Conservation (phyloP, 2,888 invertebrate genomes). For the Drosophila dives region DNA sequence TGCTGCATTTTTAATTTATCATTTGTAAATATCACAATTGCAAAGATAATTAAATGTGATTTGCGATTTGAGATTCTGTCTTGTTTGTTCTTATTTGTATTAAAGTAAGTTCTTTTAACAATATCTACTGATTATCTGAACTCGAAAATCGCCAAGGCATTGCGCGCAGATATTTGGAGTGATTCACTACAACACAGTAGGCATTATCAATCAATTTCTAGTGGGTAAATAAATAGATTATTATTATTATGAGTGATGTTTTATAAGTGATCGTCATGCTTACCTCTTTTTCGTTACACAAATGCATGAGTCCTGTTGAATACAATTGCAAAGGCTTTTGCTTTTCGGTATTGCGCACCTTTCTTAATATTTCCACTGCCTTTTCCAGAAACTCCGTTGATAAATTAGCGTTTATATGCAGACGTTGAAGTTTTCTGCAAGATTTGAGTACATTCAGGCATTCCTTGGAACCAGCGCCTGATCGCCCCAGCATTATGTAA, state of each 20-base stretch:
- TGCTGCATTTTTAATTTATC: too few species aligned
- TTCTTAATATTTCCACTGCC: slow-evolving; percentile 13
- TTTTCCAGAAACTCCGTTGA: slow-evolving; percentile 20
- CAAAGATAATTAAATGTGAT: too few species aligned
- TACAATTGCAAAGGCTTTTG: slow-evolving; percentile 41
- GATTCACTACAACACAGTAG: slow-evolving; percentile 26
- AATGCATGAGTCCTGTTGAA: slow-evolving; percentile 26
- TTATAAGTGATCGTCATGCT: not conserved
- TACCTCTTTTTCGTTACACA: slow-evolving; percentile 30
- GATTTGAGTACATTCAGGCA: slow-evolving; percentile 30
- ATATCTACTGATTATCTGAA: not conserved
- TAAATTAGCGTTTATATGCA: slow-evolving; percentile 33
- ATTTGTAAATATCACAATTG: too few species aligned
- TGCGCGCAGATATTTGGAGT: slow-evolving; percentile 6
- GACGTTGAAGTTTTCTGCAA: slow-evolving; percentile 24
- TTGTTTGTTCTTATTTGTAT: not conserved
- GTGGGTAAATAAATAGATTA: not conserved
- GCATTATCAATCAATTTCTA: slow-evolving; percentile 29
- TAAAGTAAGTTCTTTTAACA: not conserved
- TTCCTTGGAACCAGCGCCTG: slow-evolving; percentile 25
- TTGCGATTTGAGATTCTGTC: too few species aligned
- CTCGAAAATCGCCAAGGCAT: slow-evolving; percentile 27
- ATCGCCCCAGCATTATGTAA: slow-evolving; percentile 29
- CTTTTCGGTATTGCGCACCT: slow-evolving; percentile 20
- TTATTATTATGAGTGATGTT: not conserved